Evolutionary conservation across 1,140 invertebrate genomes (phyloP).

Genomic region (Chionoecetes opilio): DNA sequence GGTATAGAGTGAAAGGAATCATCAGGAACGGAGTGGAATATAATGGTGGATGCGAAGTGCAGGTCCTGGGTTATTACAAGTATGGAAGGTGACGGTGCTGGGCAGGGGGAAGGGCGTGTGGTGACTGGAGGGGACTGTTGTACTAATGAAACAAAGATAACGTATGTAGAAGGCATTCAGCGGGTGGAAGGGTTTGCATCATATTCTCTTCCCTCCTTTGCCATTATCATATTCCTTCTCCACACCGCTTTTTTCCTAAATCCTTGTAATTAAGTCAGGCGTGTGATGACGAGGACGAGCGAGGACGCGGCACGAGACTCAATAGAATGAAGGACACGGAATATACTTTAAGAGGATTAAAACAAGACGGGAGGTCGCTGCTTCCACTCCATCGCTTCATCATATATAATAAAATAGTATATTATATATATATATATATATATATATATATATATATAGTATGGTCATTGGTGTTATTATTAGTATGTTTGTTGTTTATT

Average conservation of each 20-base stretch:
- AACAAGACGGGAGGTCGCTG: not conserved
- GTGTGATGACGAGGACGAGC: not conserved
- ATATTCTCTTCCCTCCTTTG: not conserved
- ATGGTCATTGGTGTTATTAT: no score
- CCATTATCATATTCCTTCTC: not conserved
- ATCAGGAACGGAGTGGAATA: not conserved
- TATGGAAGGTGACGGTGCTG: not conserved
- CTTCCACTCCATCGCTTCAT: not conserved
- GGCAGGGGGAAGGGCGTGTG: not conserved
- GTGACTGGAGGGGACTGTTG: not conserved
- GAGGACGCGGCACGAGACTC: not conserved
- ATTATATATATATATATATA: not conserved
- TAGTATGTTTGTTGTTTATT: no score
- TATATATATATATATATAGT: constrained; percentile 10
- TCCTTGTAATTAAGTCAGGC: not conserved
- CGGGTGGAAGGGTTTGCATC: not conserved
- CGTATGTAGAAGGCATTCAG: not conserved
- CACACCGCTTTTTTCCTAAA: not conserved
- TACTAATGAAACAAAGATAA: not conserved
- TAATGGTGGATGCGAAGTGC: not conserved
- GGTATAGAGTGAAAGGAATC: not conserved
- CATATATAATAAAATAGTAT: not conserved
- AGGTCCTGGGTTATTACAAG: no score
- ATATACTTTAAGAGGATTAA: constrained; percentile 7
- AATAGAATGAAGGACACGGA: not conserved